Base-by-base conservation (phyloP, 2,797 vertebrate species). In the Poecilia gillii region DNA sequence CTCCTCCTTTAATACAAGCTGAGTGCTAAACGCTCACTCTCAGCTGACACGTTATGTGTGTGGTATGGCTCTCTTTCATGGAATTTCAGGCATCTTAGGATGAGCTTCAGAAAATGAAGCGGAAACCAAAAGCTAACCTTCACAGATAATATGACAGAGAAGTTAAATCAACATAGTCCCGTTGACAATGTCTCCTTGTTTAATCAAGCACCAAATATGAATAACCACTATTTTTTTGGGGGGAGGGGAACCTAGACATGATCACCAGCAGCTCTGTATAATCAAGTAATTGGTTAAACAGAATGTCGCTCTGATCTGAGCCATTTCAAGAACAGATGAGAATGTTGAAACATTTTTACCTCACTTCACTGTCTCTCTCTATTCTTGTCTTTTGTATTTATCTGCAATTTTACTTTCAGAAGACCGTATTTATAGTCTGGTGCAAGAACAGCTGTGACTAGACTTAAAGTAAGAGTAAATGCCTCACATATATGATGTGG, bases 1-100 rank as follows among this genome's bases (percentile, higher is more conserved):
- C 76, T 79, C 49, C 3, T 33, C 57, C 43, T 45, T 87, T 85
- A 88, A 78, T 49, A 68, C 49, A 72, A 76, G 72, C 71, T 77
- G 72, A 77, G 68, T 78, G 31, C 70, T n/a, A 4, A 6, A 4
- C 77, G 71, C 72, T 74, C 70, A 66, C 46, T 7, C 31, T 62
- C 14, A 71, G n/a, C 31, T 68, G 47, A 81, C 68, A 79, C 74
- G 55, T 25, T 45, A 45, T 75, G 9, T 53, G 66, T 49, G 28
- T 68, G 57, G 41, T 33, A 51, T 81, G 16, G 16, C 16, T 39
- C 36, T 39, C 16, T 62, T 39, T 80, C 43, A 28, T 46, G 43
- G 33, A 5, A 28, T 14, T 64, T 49, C n/a, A 55, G 53, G 78
- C 39, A 72, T 70, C 20, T 31, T 23, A 23, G 53, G 31, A 74